Evolutionary conservation across 2,113 vertebrate species (phyloP), one percentile per base, ranked within the genome.

Genomic region (Solea solea): DNA sequence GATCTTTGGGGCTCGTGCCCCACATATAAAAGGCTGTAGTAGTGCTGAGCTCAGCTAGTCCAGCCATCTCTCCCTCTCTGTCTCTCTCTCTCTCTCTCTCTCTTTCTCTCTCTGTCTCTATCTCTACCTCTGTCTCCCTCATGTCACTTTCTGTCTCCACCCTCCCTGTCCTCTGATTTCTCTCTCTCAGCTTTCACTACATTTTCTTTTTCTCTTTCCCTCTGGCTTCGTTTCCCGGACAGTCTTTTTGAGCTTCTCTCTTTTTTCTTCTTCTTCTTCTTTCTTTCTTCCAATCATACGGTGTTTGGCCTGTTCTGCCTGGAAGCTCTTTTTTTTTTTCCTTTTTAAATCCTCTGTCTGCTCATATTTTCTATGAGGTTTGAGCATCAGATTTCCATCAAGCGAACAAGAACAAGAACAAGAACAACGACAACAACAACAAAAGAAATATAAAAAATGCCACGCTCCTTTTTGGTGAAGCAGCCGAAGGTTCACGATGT

Each of bases 21-120:
- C 80, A 72, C 70, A 86, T 90, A 89, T 89, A 91, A 90, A 86
- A 86, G 78, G 64, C 81, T 83, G 86, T 80, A 84, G 78, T 84
- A 85, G 64, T 91, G 90, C 88, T 91, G 85, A 91, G 88, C 86
- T 91, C 88, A 90, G 88, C 88, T 83, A 72, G 76, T 86, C 82
- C 70, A 70, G 76, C 67, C 74, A 51, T 67, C 76, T 56, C 74
- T 71, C 78, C 69, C 71, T 70, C 63, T 42, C 54, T 67, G 40
- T 51, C 14, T 45, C 39, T 56, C 49, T 40, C 69, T 62, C 62
- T 51, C 14, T 45, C 39, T 56, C 49, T 40, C 69, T 62, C 62
- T 57, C 72, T 63, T 68, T 64, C 51, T 69, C 64, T 75, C 55
- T 72, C 67, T 58, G 50, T 60, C 76, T 59, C 72, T 53, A 42